These are phyloP conservation scores for Nibea albiflora DNA, from an alignment of 2,113 vertebrate genomes.

Conservation along the genomic window DNA sequence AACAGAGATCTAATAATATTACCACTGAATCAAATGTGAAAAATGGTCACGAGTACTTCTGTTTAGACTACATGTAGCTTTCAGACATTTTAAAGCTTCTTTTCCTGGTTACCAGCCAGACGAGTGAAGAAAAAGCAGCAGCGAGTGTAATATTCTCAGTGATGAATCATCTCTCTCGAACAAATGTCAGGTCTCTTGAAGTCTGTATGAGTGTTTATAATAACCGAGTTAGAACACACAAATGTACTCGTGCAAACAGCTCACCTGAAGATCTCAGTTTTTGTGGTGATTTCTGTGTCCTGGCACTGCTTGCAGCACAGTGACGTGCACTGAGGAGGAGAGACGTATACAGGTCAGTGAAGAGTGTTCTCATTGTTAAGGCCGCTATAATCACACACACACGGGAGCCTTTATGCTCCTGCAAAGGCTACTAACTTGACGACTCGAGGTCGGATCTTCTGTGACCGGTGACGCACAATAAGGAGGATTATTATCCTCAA, in stretches of 20 bases:
- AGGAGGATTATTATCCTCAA: constrained; percentile 24
- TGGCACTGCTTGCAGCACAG: constrained; percentile 97
- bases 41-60: background rate
- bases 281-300: constrained; percentile 97
- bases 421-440: background rate
- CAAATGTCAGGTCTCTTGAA: background rate
- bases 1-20: background rate
- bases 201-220: background rate
- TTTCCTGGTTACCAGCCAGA: background rate
- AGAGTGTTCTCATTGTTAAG: background rate
- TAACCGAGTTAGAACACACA: background rate
- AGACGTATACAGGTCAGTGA: background rate
- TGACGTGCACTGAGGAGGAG: constrained; percentile 90
- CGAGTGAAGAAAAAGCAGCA: background rate
- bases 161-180: background rate
- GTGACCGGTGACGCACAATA: background rate
- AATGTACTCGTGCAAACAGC: constrained; percentile 12
- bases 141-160: background rate
- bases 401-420: background rate
- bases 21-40: background rate
- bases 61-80: background rate
- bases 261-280: constrained; percentile 99
- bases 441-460: background rate
- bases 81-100: background rate
- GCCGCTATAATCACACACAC: background rate